A percentile compares a stretch with the other conserved stretches of the same genome.
phyloP scores from a whole-genome alignment of 2,888 invertebrate genomes.

The Disparrhopalites patrizii region DNA sequence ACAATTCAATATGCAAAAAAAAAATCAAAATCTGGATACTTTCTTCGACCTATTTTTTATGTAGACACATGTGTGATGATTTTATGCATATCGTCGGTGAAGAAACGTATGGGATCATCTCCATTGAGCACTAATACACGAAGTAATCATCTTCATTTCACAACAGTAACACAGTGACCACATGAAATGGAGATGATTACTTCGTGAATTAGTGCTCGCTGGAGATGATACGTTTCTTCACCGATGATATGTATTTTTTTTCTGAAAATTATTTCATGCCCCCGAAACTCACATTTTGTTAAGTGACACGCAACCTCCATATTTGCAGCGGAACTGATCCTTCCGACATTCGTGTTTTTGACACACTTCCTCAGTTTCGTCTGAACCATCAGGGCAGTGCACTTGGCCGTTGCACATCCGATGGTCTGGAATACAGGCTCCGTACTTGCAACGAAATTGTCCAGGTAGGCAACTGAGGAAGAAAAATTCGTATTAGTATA shows the following conservation, averaged over 20 bases:
- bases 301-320: conserved; percentile 34
- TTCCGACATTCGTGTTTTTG: conserved; percentile 36
- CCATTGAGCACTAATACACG: no score
- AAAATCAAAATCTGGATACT: no score
- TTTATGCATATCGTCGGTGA: neutral
- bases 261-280: no score
- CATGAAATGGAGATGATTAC: no score
- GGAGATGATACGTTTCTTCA: no score
- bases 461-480: conserved; percentile 36
- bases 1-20: neutral
- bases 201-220: no score
- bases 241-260: no score
- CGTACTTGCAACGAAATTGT: conserved; percentile 45
- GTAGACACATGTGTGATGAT: neutral
- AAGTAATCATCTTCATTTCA: no score
- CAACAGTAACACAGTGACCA: no score
- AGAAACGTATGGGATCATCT: no score
- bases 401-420: conserved; percentile 32
- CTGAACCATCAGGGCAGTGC: conserved; percentile 37
- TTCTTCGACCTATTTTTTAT: no score
- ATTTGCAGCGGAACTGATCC: conserved; percentile 42
- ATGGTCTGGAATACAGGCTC: conserved; percentile 45
- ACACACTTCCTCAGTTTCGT: conserved; percentile 43
- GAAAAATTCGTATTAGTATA: no score
- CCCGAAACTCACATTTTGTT: conserved; percentile 29